phyloP scores from a whole-genome alignment of 2,113 vertebrate genomes.

The Cyrtonyx montezumae region DNA sequence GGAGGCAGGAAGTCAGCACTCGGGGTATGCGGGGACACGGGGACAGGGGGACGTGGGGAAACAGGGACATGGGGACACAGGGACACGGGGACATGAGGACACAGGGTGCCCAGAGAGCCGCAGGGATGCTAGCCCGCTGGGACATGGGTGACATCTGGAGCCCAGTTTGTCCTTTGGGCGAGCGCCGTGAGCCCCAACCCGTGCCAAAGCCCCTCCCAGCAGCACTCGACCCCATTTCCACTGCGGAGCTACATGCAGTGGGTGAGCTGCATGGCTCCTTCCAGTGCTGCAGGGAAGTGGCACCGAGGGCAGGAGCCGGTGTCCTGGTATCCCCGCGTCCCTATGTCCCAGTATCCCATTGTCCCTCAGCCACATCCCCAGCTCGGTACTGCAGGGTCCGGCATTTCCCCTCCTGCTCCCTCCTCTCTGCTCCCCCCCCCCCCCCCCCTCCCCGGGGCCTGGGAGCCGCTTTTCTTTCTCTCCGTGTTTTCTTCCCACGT shows the following conservation, averaged over 20 bases:
- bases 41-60: neutral
- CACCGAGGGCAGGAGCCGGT: neutral
- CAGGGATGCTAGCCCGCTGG: neutral
- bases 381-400: neutral
- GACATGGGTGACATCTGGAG: neutral
- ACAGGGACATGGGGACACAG: neutral
- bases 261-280: neutral
- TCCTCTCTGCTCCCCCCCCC: slow-evolving; percentile 32
- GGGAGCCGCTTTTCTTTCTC: slow-evolving; percentile 9
- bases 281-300: neutral
- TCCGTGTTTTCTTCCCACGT: neutral
- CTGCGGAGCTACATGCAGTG: neutral
- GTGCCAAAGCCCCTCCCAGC: neutral
- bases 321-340: neutral
- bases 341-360: no score
- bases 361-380: accelerated
- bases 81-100: neutral
- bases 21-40: neutral
- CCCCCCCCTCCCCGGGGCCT: neutral
- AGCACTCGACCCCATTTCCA: neutral
- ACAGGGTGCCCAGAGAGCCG: neutral
- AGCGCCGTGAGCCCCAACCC: neutral
- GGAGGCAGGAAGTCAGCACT: neutral
- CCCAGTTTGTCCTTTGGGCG: neutral
- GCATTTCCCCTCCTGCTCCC: slow-evolving; percentile 52